Evolutionary conservation across 2,888 invertebrate species (phyloP), one percentile per base, ranked within the genome.

Genomic region (Arctia plantaginis): DNA sequence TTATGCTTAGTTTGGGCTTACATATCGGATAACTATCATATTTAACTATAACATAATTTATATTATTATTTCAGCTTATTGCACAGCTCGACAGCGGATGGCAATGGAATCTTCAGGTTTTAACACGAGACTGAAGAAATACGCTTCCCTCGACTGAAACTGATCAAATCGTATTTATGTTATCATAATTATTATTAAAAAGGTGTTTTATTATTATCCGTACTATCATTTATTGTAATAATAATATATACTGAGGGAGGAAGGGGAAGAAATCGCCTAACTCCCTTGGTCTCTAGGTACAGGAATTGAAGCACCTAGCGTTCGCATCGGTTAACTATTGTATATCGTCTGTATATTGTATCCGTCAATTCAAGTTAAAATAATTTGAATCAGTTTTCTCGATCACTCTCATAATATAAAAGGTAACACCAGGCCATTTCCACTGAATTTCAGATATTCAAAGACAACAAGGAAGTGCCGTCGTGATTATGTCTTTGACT

Each of bases 31-130:
- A 59, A 59, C 0, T 12, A 55, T 55, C 15, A 4, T 44, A 55
- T n/a, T n/a, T 51, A 23, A 6, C 23, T 51, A 0, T 0, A 51
- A 51, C 6, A 51, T 12, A 51, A 39, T n/a, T 39, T 7, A 35
- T 55, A 3, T 77, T 70, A 12, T 69, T 69, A 51, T 91, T 91
- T 33, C 88, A 95, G 95, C 91, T 83, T 96, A 87, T 92, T 96
- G 87, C 91, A 96, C 86, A 83, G 91, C 81, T 6, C 92, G 94
- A 51, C 95, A 95, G 75, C 87, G 87, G 3, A 83, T 84, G n/a
- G 84, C 80, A 1, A 92, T 94, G 91, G 90, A 91, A 12, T 83
- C 84, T 1, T 88, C 91, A 0, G 91, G 89, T 13, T 94, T 94
- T 81, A 89, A 87, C 62, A 82, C 86, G 59, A 91, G 87, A 77